These are phyloP conservation scores for Platycercus adscitus DNA, from an alignment of 2,113 vertebrate genomes.

Conservation along the genomic window DNA sequence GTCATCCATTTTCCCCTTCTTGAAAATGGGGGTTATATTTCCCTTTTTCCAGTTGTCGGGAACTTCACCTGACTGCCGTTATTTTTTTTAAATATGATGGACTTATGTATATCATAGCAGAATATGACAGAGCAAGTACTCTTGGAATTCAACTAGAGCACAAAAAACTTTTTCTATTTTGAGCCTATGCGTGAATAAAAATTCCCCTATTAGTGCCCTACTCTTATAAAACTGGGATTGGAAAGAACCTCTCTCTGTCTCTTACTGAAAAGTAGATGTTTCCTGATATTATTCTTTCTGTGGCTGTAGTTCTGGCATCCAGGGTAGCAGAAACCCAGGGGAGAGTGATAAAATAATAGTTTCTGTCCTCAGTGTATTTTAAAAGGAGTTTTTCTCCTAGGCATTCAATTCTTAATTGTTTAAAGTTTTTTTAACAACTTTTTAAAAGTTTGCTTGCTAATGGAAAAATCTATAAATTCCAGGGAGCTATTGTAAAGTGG, in stretches of 20 bases:
- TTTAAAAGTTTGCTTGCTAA: constrained; percentile 26
- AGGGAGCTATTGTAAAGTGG: constrained; percentile 44
- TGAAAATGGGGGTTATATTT: no score
- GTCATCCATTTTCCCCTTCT: no score
- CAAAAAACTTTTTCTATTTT: background rate
- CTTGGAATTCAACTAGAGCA: background rate
- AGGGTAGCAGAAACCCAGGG: background rate
- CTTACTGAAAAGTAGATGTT: background rate
- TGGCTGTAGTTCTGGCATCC: constrained; percentile 11
- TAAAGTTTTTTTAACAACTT: constrained; percentile 1
- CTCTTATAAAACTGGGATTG: background rate
- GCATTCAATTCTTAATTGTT: constrained; percentile 34
- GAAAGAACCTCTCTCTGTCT: constrained; percentile 11
- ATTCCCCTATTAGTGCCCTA: background rate
- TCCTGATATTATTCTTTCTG: constrained; percentile 26
- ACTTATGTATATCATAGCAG: background rate
- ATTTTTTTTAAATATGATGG: no score
- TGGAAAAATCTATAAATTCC: constrained; percentile 69
- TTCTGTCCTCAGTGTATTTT: constrained; percentile 23
- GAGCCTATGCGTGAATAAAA: background rate
- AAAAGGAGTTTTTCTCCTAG: constrained; percentile 38
- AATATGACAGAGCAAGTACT: background rate
- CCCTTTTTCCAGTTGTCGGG: no score
- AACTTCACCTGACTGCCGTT: no score
- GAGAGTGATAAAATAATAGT: constrained; percentile 19